A percentile compares a stretch with the other conserved stretches of the same genome.
These are phyloP conservation scores for Meleagris gallopavo DNA, from an alignment of 2,113 vertebrate species.

Conservation along the genomic window DNA sequence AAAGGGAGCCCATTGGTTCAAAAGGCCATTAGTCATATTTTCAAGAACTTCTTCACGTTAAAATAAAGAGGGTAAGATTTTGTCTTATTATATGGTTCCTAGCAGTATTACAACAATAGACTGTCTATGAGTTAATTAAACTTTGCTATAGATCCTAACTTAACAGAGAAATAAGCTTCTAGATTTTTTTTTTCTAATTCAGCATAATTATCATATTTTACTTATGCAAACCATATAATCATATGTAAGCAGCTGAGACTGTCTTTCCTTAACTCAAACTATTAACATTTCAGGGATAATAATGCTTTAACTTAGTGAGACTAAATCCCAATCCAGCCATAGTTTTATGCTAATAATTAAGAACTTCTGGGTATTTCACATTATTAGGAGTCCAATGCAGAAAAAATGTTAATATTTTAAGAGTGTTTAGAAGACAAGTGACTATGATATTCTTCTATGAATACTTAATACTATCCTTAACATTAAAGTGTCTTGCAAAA, in stretches of 20 bases:
- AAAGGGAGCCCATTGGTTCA: rapidly evolving
- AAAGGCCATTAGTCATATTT: background rate
- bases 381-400: background rate
- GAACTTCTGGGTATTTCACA: background rate
- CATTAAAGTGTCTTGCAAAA: background rate
- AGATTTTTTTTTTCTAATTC: conserved; percentile 37
- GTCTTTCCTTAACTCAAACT: conserved; percentile 1
- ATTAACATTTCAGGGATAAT: background rate
- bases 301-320: background rate
- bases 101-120: background rate
- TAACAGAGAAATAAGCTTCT: conserved; percentile 9
- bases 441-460: background rate
- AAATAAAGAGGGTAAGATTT: background rate
- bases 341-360: background rate
- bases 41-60: background rate
- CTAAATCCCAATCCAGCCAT: background rate
- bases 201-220: conserved; percentile 21
- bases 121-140: conserved; percentile 23
- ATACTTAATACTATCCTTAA: background rate
- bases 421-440: background rate
- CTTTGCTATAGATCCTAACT: background rate
- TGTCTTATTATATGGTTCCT: background rate
- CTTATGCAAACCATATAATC: conserved; percentile 33
- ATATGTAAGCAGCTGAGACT: conserved; percentile 8
- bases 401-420: background rate